Percentiles rank a stretch among this genome's conserved stretches.
These are phyloP conservation scores for Prolemur simus DNA, from an alignment of 2,113 vertebrate species.

Conservation along the genomic window DNA sequence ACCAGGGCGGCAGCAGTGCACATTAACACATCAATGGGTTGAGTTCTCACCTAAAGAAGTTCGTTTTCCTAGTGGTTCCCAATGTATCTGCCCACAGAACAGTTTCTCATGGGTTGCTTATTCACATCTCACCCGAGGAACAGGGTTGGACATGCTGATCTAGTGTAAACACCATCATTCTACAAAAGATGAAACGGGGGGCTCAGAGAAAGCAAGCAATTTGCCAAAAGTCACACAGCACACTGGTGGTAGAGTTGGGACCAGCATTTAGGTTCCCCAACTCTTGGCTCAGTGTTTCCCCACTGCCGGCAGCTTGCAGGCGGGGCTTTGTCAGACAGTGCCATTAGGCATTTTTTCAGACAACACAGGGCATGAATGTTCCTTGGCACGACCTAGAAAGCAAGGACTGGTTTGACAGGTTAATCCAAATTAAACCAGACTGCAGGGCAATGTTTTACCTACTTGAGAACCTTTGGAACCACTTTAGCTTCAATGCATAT, in stretches of 20 bases:
- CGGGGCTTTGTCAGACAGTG: background rate
- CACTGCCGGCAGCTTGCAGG: background rate
- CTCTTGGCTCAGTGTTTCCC: background rate
- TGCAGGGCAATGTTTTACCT: accelerated
- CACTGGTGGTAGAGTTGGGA: background rate
- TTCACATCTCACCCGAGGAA: background rate
- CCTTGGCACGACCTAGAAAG: background rate
- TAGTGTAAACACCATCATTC: background rate
- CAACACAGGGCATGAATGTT: background rate
- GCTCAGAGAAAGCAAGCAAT: background rate
- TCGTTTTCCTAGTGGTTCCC: background rate
- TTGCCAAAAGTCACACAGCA: slow-evolving; percentile 8
- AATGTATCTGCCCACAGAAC: background rate
- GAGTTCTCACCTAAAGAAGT: background rate
- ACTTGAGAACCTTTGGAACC: background rate
- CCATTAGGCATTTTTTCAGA: background rate
- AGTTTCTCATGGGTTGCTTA: background rate
- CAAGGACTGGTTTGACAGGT: background rate
- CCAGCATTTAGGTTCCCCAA: too few relatives aligned
- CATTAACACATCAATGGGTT: background rate
- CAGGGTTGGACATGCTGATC: background rate
- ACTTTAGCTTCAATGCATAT: accelerated
- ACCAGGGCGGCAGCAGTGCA: background rate
- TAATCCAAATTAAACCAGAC: background rate
- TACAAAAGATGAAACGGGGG: background rate